These are phyloP conservation scores for Sardinella longiceps DNA, from an alignment of 2,797 vertebrate species.

Conservation along the genomic window DNA sequence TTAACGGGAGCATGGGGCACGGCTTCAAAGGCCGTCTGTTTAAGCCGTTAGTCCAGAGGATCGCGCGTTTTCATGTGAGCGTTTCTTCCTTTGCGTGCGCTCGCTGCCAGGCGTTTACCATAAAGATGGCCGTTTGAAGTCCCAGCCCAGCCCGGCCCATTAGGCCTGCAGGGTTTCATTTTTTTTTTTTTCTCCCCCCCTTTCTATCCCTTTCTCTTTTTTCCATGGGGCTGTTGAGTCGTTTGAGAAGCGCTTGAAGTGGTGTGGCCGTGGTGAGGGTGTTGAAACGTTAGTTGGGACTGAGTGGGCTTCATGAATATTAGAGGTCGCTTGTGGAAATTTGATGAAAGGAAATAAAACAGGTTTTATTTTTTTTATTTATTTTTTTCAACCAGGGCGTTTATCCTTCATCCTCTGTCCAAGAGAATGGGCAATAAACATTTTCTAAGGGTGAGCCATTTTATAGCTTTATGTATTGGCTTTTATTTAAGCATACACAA, in stretches of 20 bases:
- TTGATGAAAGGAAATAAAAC: conserved; percentile 28
- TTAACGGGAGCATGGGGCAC: conserved; percentile 66
- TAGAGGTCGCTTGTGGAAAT: conserved; percentile 42
- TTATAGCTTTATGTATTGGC: background rate
- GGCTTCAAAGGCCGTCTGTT: conserved; percentile 73
- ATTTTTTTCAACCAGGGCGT: conserved; percentile 22
- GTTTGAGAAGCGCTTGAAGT: conserved; percentile 66
- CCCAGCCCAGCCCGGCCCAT: conserved; percentile 65
- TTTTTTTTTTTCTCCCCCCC: background rate
- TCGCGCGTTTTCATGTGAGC: conserved; percentile 71
- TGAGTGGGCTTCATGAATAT: conserved; percentile 60
- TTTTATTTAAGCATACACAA: background rate
- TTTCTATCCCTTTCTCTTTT: conserved; percentile 39
- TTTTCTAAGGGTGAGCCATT: conserved; percentile 23
- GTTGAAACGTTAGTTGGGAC: conserved; percentile 53
- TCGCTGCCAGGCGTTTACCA: conserved; percentile 71
- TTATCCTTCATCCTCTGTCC: conserved; percentile 23
- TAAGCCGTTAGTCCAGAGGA: conserved; percentile 71
- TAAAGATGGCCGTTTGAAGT: conserved; percentile 76
- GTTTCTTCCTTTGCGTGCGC: conserved; percentile 57
- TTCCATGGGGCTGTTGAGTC: conserved; percentile 64
- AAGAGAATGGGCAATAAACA: conserved; percentile 27
- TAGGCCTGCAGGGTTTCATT: conserved; percentile 53
- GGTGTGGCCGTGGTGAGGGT: conserved; percentile 59
- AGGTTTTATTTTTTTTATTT: conserved; percentile 18